A percentile compares a stretch with the other conserved stretches of the same genome.
Conservation (phyloP, 2,888 invertebrate species). For the Corbicula japonica region DNA sequence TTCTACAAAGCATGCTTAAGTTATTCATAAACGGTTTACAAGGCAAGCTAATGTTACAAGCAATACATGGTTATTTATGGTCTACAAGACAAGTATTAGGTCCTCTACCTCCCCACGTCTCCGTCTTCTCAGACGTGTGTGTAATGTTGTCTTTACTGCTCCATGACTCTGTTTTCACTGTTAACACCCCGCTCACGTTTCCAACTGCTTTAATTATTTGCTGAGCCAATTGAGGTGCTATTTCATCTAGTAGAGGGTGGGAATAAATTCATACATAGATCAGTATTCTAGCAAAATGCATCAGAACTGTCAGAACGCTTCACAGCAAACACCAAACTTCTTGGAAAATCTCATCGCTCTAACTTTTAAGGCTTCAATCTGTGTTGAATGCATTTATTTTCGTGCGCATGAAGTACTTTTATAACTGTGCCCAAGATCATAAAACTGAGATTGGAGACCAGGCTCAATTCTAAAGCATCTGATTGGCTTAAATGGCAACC, state of each 20-base stretch:
- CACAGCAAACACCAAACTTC: constrained; percentile 36
- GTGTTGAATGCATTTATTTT: too few species aligned
- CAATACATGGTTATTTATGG: neutral
- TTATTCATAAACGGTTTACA: too few species aligned
- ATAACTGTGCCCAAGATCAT: too few species aligned
- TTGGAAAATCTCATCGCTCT: constrained; percentile 19
- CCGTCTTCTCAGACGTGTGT: constrained; percentile 80
- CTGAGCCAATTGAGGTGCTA: constrained; percentile 74
- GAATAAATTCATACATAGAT: constrained; percentile 37
- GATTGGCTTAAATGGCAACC: too few species aligned
- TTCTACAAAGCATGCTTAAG: too few species aligned
- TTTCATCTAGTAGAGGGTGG: constrained; percentile 69
- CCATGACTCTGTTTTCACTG: constrained; percentile 83
- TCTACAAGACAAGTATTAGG: constrained; percentile 4
- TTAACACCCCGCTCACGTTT: constrained; percentile 77
- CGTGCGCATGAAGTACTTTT: too few species aligned
- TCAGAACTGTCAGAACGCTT: constrained; percentile 16
- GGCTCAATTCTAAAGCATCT: too few species aligned
- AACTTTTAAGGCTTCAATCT: too few species aligned
- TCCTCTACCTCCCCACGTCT: constrained; percentile 83
- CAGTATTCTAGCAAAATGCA: constrained; percentile 38
- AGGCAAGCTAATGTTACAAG: too few species aligned
- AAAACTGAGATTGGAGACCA: too few species aligned
- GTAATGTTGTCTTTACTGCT: constrained; percentile 80
- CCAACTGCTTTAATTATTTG: constrained; percentile 74